phyloP scores from a whole-genome alignment of 1,140 invertebrate species.

The Rhagoletis pomonella region DNA sequence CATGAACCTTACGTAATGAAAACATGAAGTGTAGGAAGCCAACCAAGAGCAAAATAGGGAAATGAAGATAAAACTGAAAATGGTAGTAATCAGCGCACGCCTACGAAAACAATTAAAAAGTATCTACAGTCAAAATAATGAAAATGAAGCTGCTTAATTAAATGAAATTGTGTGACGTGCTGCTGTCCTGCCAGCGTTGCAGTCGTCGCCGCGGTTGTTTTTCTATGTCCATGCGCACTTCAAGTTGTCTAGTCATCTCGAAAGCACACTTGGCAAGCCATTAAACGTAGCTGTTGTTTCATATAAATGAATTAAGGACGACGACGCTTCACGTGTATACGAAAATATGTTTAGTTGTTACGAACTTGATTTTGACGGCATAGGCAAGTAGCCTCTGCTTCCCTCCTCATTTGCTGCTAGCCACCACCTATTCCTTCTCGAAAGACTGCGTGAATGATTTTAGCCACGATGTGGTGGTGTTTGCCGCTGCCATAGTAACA shows the following conservation, averaged over 20 bases:
- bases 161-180: constrained; percentile 39
- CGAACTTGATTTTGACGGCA: neutral
- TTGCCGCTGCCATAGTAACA: constrained; percentile 16
- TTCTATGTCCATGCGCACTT: neutral
- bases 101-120: constrained; percentile 34
- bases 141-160: constrained; percentile 44
- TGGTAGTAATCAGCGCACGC: constrained; percentile 5
- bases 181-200: neutral
- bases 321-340: neutral
- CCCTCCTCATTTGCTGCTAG: neutral
- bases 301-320: too few species aligned
- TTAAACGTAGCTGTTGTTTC: neutral
- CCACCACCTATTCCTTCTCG: constrained; percentile 49
- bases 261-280: neutral
- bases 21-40: neutral
- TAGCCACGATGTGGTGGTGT: constrained; percentile 42
- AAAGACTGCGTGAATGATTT: constrained; percentile 56
- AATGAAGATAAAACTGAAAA: neutral
- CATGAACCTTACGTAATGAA: neutral
- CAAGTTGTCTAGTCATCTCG: constrained; percentile 10
- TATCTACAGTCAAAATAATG: constrained; percentile 32
- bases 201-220: too few species aligned
- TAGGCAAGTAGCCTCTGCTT: neutral
- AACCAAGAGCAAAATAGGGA: neutral
- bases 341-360: neutral